A percentile compares a stretch with the other conserved stretches of the same genome.
Conservation (phyloP, 2,797 vertebrate genomes). For the Cryptoprocta ferox region DNA sequence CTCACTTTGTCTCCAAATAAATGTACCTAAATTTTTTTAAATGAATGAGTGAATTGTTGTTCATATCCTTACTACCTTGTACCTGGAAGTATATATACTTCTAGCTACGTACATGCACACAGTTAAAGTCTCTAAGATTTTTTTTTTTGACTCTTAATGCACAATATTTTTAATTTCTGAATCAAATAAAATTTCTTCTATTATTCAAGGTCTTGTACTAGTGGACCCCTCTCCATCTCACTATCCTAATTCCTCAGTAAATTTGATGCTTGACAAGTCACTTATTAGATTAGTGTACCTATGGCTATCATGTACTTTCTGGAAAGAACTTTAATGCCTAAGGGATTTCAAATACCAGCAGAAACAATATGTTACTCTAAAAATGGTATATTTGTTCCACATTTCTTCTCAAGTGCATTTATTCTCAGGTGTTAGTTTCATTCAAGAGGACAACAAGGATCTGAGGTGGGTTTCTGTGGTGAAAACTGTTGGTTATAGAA, state of each 20-base stretch:
- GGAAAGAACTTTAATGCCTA: background rate
- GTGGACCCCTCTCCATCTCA: background rate
- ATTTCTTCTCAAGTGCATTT: background rate
- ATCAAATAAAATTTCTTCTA: background rate
- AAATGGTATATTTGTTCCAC: background rate
- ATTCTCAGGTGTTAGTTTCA: background rate
- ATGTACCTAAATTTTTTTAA: no score
- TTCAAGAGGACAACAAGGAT: background rate
- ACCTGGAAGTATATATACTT: background rate
- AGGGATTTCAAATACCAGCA: background rate
- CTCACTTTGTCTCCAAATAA: no score
- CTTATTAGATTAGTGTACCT: background rate
- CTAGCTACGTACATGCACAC: background rate
- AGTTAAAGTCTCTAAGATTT: background rate
- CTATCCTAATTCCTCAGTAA: background rate
- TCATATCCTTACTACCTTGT: background rate
- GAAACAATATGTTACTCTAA: background rate
- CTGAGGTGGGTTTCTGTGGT: background rate
- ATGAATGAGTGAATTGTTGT: background rate
- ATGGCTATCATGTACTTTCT: background rate
- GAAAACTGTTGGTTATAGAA: background rate
- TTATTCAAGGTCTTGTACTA: background rate
- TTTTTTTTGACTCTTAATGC: background rate
- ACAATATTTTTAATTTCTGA: background rate
- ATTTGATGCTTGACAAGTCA: background rate